Evolutionary conservation across 2,797 vertebrate genomes (phyloP), one percentile per base, ranked within the genome.

Genomic region (Cottoperca gobio): DNA sequence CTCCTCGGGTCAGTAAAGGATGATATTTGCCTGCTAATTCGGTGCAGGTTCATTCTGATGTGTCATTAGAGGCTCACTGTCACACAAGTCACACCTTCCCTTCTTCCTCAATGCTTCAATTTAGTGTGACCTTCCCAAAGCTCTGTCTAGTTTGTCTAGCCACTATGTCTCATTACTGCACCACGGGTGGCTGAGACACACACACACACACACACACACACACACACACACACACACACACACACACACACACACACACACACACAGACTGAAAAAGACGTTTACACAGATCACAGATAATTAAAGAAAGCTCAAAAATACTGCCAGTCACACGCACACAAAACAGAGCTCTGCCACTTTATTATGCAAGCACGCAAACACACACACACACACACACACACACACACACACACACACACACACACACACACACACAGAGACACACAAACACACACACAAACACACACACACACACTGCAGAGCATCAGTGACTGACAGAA

Each of bases 81-180:
- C 42, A 5, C 75, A 68, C 55, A 24, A 76, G 74, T 85, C 65
- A 66, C 87, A 81, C 77, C 79, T 82, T 64, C 77, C 53, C 54
- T 61, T 84, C 81, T 79, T 82, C 54, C 71, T 76, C 75, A 49
- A 71, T 70, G 62, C 71, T 79, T 86, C 86, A 85, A 77, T 91
- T 89, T 89, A 87, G 73, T 70, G 39, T 80, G 88, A 90, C 90
- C 89, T 92, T 92, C 90, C 89, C 81, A 61, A 86, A 79, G 81
- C 82, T 83, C 80, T 79, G 85, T 91, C 84, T 82, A 59, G 71
- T 83, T 80, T 79, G 85, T 91, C 84, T 82, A 59, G 71, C 84
- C 87, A 85, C 80, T 84, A 70, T 82, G 84, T 88, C 86, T 93
- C 91, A 90, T 93, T 93, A 92, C 59, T 83, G 85, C 90, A 52